Conservation (phyloP, 2,797 vertebrate species). For the Tinamus major region DNA sequence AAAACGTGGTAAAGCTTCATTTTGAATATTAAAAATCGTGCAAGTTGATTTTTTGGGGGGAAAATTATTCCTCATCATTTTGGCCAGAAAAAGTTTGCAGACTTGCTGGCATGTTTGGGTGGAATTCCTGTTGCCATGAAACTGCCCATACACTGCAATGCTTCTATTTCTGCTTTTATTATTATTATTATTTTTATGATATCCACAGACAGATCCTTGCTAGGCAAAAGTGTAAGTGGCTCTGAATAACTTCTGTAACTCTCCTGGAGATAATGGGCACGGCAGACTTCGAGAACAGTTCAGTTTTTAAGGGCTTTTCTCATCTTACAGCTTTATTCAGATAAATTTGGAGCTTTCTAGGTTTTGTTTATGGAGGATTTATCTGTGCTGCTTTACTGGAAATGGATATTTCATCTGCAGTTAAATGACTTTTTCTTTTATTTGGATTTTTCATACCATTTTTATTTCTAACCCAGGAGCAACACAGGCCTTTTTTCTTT, state of each 20-base stretch:
- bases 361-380: background rate
- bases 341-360: background rate
- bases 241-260: background rate
- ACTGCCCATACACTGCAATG: background rate
- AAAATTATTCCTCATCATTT: background rate
- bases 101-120: background rate
- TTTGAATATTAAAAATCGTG: background rate
- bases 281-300: background rate
- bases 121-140: background rate
- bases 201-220: background rate
- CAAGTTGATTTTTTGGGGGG: background rate
- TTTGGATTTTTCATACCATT: background rate
- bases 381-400: background rate
- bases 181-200: background rate
- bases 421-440: background rate
- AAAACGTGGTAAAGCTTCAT: background rate
- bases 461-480: background rate
- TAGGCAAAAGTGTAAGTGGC: background rate
- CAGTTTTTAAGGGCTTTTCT: background rate
- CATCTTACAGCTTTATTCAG: background rate
- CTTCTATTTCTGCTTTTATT: background rate
- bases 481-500: background rate
- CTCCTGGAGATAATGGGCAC: background rate
- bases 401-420: background rate
- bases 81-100: background rate